Evolutionary conservation across 2,888 invertebrate genomes (phyloP).

Genomic region (Cosmorhoe ocellata): DNA sequence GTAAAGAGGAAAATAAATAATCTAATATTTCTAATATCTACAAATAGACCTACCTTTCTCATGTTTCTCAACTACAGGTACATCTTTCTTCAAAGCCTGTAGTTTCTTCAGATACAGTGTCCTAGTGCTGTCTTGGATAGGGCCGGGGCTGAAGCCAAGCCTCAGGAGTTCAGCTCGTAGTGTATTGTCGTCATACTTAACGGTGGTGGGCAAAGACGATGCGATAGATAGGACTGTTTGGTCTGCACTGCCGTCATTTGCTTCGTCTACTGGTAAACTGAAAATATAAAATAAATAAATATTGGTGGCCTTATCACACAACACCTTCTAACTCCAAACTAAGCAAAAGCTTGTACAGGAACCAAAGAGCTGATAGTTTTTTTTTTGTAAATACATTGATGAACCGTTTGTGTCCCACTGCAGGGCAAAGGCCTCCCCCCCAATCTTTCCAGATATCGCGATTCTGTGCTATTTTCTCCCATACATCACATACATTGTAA

Average conservation of each 20-base stretch:
- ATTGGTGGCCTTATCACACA: no score
- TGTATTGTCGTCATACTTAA: constrained; percentile 81
- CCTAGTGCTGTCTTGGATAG: constrained; percentile 90
- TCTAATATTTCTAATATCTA: no score
- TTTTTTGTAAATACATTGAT: no score
- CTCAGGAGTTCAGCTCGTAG: constrained; percentile 84
- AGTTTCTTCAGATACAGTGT: constrained; percentile 89
- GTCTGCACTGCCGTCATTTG: constrained; percentile 53
- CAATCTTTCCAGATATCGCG: no score
- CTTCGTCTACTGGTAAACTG: constrained; percentile 67
- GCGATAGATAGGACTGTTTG: constrained; percentile 69
- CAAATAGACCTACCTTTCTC: constrained; percentile 45
- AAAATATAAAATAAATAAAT: neutral
- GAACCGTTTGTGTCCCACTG: no score
- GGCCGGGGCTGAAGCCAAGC: constrained; percentile 89
- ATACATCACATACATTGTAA: no score
- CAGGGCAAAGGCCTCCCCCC: no score
- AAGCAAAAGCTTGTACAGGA: no score
- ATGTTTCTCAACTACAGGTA: constrained; percentile 38
- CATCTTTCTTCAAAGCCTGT: constrained; percentile 78
- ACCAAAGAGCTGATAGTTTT: no score
- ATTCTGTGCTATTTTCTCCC: no score
- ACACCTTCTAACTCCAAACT: no score
- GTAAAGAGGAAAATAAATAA: no score
- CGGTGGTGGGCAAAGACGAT: constrained; percentile 82